Percentiles rank a stretch among this genome's conserved stretches.
These are phyloP conservation scores for Eupeodes luniger DNA, from an alignment of 2,888 invertebrate species.

Conservation along the genomic window DNA sequence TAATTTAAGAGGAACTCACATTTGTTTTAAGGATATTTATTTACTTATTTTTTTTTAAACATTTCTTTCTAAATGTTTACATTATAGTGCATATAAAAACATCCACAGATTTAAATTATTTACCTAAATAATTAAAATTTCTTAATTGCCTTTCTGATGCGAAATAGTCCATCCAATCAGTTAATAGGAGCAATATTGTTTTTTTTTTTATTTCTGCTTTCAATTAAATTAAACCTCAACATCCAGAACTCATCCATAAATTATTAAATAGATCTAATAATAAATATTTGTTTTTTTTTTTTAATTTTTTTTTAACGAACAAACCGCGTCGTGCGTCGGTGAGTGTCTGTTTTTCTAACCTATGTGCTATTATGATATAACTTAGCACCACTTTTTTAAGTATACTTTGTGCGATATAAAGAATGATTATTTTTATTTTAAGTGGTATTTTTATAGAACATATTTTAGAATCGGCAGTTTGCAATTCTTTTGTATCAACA, in stretches of 20 bases:
- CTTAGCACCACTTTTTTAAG: neutral
- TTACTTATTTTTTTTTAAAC: too few species aligned
- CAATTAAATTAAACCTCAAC: constrained; percentile 8
- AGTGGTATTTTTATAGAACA: neutral
- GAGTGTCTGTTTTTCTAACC: neutral
- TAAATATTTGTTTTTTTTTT: constrained; percentile 1
- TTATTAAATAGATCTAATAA: constrained; percentile 13
- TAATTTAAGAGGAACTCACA: too few species aligned
- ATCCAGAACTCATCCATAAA: constrained; percentile 16
- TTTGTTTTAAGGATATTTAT: too few species aligned
- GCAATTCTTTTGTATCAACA: too few species aligned
- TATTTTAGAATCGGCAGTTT: neutral
- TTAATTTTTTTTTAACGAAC: neutral
- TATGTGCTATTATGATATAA: constrained; percentile 7
- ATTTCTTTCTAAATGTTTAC: neutral
- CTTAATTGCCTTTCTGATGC: constrained; percentile 25
- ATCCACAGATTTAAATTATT: neutral
- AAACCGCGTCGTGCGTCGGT: neutral
- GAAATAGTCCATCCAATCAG: constrained; percentile 9
- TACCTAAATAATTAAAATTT: constrained; percentile 17
- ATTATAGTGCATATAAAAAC: neutral
- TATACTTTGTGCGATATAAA: neutral
- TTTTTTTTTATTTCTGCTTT: neutral
- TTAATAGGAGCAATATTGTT: constrained; percentile 5
- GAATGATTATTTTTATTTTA: neutral